Conservation (phyloP, 2,888 invertebrate genomes). For the Parnassius mnemosyne region DNA sequence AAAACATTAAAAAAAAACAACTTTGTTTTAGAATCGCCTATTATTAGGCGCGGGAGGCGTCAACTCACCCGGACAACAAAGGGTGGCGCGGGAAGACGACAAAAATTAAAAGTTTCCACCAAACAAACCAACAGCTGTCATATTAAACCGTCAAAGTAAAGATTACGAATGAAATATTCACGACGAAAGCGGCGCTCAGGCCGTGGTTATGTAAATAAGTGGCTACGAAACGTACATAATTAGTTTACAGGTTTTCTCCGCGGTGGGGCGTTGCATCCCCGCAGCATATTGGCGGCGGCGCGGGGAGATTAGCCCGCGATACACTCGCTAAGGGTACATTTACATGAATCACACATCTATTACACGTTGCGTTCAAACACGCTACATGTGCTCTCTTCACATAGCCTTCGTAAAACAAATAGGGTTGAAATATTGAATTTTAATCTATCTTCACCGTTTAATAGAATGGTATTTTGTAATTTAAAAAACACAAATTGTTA, state of each 20-base stretch:
- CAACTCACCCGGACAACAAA: constrained; percentile 62
- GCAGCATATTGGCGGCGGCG: constrained; percentile 58
- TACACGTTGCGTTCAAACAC: constrained; percentile 63
- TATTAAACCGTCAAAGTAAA: constrained; percentile 79
- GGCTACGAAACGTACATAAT: constrained; percentile 80
- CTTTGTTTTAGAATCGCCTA: constrained; percentile 70
- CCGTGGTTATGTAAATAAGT: constrained; percentile 80
- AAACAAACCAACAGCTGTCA: constrained; percentile 79
- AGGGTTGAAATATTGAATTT: constrained; percentile 59
- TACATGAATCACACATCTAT: constrained; percentile 76
- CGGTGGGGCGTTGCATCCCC: constrained; percentile 49
- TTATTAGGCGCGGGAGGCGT: constrained; percentile 70
- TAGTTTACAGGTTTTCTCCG: constrained; percentile 79
- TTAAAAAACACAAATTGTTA: no score
- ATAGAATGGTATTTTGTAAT: no score
- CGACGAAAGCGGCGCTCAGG: constrained; percentile 77
- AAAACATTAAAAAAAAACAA: constrained; percentile 55
- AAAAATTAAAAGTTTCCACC: constrained; percentile 78
- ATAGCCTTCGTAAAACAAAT: constrained; percentile 64
- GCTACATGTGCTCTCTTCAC: constrained; percentile 70
- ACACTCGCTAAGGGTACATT: constrained; percentile 75
- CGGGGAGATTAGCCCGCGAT: constrained; percentile 68
- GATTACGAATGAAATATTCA: constrained; percentile 80
- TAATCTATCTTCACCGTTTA: constrained; percentile 34
- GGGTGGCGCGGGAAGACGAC: constrained; percentile 61